Evolutionary conservation across 2,113 vertebrate species (phyloP), one percentile per base, ranked within the genome.

Genomic region (Leuciscus idus): DNA sequence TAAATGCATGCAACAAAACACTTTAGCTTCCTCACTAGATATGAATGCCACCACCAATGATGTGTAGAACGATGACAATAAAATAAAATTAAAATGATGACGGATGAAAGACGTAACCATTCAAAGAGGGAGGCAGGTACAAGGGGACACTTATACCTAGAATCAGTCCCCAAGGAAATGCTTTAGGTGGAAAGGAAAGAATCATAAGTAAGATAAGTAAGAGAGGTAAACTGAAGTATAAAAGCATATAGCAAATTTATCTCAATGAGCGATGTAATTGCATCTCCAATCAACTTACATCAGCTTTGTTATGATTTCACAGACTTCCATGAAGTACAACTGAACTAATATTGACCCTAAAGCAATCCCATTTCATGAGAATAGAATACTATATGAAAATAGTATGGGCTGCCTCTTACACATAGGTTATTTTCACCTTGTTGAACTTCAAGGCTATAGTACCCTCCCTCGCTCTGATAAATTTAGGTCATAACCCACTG

Each of bases 121-220:
- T 75, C 43, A 11, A 61, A 89, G 84, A 90, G 91, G 88, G 85
- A 91, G 89, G 87, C 92, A 91, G 90, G 90, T 87, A 68, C 33
- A 80, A 30, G 17, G 50, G 85, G 93, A 88, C 91, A 91, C 90
- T 92, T 95, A 95, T 97, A 97, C 97, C 97, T 98, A 97, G 96
- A 94, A 92, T 97, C 95, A 96, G 92, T 94, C 96, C 96, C 96
- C 43, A 95, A 92, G 89, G 97, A 95, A 94, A 96, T 91, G 94
- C 97, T 98, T 95, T 94, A 94, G 93, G 94, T 90, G 92, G 94
- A 94, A 96, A 93, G 95, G 84, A 93, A 94, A 93, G 43, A 91
- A 82, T 87, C 66, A 94, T 87, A 94, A 73, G 93, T 95, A 96
- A 88, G 57, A 68, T 52, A 66, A 48, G 30, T 26, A 19, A 73